Percentiles rank a stretch among this genome's conserved stretches.
Evolutionary conservation across 2,113 vertebrate species (phyloP).

Genomic region (Panthera tigris): DNA sequence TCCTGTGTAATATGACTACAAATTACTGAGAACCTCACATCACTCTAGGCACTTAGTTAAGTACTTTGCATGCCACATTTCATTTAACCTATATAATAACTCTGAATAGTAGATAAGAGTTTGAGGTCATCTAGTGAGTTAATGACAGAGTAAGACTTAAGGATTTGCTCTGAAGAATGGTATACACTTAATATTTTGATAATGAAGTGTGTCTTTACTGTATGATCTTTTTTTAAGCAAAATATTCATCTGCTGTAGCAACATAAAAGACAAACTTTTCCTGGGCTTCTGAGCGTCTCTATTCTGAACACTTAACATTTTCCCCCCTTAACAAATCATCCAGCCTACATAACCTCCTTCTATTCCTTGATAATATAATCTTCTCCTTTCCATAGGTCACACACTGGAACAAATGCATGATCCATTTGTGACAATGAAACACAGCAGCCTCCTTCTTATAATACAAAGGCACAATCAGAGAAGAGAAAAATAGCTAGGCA

Average conservation of each 20-base stretch:
- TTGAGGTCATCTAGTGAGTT: not conserved
- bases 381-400: not conserved
- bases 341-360: conserved; percentile 45
- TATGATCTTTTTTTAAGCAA: not conserved
- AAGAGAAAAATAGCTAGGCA: conserved; percentile 56
- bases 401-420: conserved; percentile 52
- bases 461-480: conserved; percentile 53
- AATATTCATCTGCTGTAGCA: not conserved
- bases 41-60: not conserved
- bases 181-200: not conserved
- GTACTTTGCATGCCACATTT: not conserved
- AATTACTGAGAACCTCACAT: not conserved
- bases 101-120: not conserved
- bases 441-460: conserved; percentile 35
- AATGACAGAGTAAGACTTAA: not conserved
- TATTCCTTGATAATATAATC: conserved; percentile 48
- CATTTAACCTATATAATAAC: not conserved
- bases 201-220: not conserved
- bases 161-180: not conserved
- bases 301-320: conserved; percentile 55
- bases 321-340: conserved; percentile 50
- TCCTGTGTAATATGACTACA: not conserved
- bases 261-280: conserved; percentile 33
- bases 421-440: conserved; percentile 62
- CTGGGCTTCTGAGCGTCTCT: conserved; percentile 18